Evolutionary conservation across 2,113 vertebrate species (phyloP), one percentile per base, ranked within the genome.

Genomic region (Amblyornis subalaris): DNA sequence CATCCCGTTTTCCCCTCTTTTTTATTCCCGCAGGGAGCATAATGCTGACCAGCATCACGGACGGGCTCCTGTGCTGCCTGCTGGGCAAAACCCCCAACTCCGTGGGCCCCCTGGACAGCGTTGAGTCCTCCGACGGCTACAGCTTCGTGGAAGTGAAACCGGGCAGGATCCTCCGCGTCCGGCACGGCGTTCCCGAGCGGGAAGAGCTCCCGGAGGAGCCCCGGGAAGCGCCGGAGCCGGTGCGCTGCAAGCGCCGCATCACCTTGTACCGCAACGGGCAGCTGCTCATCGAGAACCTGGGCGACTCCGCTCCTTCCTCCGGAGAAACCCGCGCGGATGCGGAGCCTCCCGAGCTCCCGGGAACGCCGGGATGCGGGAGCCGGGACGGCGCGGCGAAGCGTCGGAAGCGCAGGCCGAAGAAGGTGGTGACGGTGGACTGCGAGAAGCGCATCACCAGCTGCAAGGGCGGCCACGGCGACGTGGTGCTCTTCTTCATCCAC

Each of bases 111-210:
- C 92, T 98, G 62, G 98, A 99, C 81, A 98, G 97, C 2, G 97
- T 98, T 6, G 98, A 99, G 73, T 97, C 98, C 40, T 81, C 96
- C 12, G 98, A 99, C 9, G 99, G 99, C 95, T 99, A 98, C 66
- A 99, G 98, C 92, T 99, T 99, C 82, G 97, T 99, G 93, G 99
- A 99, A 96, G 99, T 99, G 65, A 99, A 99, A 70, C 99, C 99
- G 0, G 99, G 99, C 17, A 96, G 99, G 1, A 96, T 99, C 78
- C 96, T 99, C 33, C 96, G 99, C 21, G 97, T 99, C 73, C 97
- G 98, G 20, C 99, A 99, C 62, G 86, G 97, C 2, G 85, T 97
- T 5, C 98, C 99, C 0, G 89, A 96, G 29, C 95, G 57, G 3
- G 45, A 97, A 2, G 35, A 3, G 0, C 1, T 88, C 3, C 44